A percentile compares a stretch with the other conserved stretches of the same genome.
Evolutionary conservation across 2,113 vertebrate species (phyloP).

Genomic region (Forbesichthys papilliferus): DNA sequence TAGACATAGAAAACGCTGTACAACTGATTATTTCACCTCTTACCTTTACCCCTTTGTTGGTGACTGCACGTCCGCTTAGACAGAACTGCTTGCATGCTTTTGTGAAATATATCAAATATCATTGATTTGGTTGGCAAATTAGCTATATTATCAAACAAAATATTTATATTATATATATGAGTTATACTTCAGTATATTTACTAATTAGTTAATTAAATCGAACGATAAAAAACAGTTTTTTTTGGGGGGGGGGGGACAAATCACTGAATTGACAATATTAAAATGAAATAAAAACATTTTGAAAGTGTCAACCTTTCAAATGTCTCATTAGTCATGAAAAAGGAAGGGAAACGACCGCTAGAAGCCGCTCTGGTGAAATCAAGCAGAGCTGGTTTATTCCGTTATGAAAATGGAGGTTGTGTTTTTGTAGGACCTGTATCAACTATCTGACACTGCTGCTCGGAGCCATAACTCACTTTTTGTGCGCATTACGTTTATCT

Average conservation of each 20-base stretch:
- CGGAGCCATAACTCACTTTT: conserved; percentile 53
- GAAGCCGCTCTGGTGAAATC: conserved; percentile 35
- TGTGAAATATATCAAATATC: background rate
- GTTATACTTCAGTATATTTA: no score
- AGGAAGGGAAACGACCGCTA: conserved; percentile 3
- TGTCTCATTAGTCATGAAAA: background rate
- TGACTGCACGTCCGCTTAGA: conserved; percentile 5
- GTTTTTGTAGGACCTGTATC: conserved; percentile 63
- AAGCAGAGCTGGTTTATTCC: conserved; percentile 43
- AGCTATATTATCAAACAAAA: no score
- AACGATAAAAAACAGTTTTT: no score
- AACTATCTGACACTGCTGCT: conserved; percentile 64
- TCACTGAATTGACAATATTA: background rate
- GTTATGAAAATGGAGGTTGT: conserved; percentile 49
- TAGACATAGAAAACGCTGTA: conserved; percentile 36
- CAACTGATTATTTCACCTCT: conserved; percentile 24
- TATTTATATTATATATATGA: no score
- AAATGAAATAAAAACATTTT: background rate
- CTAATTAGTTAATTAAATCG: no score
- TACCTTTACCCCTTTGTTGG: conserved; percentile 26
- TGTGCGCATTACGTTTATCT: conserved; percentile 21
- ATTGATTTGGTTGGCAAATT: no score
- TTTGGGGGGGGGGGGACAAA: background rate
- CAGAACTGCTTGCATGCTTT: background rate
- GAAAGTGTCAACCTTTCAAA: background rate